These are phyloP conservation scores for Anarrhichthys ocellatus DNA, from an alignment of 2,113 vertebrate genomes.

Conservation along the genomic window DNA sequence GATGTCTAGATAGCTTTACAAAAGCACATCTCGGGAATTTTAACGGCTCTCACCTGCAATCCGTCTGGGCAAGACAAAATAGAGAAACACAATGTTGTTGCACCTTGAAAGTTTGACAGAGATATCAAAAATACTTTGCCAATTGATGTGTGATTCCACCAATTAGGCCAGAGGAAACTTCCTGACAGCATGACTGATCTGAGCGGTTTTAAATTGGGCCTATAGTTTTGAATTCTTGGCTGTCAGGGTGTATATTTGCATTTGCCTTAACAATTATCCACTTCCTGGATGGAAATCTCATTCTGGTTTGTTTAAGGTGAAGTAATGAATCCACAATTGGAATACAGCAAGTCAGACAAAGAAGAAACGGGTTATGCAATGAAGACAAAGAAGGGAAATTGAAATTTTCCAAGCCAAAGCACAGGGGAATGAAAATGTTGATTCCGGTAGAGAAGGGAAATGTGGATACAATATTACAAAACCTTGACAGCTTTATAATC, in stretches of 20 bases:
- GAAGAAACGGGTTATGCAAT: neutral
- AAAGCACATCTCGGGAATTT: slow-evolving; percentile 62
- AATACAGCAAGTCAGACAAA: neutral
- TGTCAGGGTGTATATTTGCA: slow-evolving; percentile 26
- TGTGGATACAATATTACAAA: slow-evolving; percentile 25
- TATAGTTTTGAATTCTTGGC: slow-evolving; percentile 13
- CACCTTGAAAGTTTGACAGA: slow-evolving; percentile 56
- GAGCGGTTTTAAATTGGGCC: slow-evolving; percentile 35
- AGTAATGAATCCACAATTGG: neutral
- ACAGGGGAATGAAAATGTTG: slow-evolving; percentile 14
- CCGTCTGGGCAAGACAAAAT: slow-evolving; percentile 39
- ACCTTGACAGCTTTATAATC: neutral
- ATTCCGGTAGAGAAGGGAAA: slow-evolving; percentile 21
- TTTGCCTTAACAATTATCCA: slow-evolving; percentile 48
- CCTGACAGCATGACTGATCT: slow-evolving; percentile 42
- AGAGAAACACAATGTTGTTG: slow-evolving; percentile 47
- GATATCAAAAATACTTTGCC: slow-evolving; percentile 57
- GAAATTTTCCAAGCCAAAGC: slow-evolving; percentile 10
- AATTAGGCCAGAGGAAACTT: slow-evolving; percentile 58
- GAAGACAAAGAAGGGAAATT: slow-evolving; percentile 20
- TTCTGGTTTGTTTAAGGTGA: slow-evolving; percentile 2
- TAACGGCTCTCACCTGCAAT: slow-evolving; percentile 45
- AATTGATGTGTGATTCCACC: slow-evolving; percentile 52
- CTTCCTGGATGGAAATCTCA: slow-evolving; percentile 26
- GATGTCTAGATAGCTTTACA: slow-evolving; percentile 57